Base-by-base conservation (phyloP, 2,888 invertebrate species). In the Glaucopsyche alexis region DNA sequence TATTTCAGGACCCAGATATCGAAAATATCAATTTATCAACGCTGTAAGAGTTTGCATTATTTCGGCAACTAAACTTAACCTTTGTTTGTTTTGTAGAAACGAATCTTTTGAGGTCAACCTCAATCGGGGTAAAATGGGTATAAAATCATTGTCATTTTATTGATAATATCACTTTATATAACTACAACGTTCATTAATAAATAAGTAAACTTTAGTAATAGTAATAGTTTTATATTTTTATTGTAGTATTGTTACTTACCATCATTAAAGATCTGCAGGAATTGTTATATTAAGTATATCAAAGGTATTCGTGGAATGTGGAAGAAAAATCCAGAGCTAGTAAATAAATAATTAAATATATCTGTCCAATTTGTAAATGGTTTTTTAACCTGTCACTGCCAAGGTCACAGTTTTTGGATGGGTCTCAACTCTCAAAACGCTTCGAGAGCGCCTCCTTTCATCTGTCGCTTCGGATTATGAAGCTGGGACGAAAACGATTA, bases 391-490 rank as follows among this genome's bases (percentile, higher is more conserved):
- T 19, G 47, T 69, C 69, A 38, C 47, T 69, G 49, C 19, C 47
- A 69, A 69, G 69, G 69, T 49, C 29, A 4, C 47, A 0, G 7
- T 29, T 69, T 14, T 69, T 69, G 69, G 69, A 69, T 13, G 49
- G 7, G 19, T n/a, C n/a, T n/a, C n/a, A n/a, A n/a, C n/a, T 1
- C 69, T 69, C 69, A 69, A 69, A 64, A 38, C 6, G 7, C 69
- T 69, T 29, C 49, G 16, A 45, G 66, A 14, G 42, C 49, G 29
- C 29, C 45, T 69, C 69, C 29, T 69, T 19, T 47, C 69, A 47
- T 47, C 69, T 49, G 69, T 69, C 69, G 6, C 19, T 7, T 29
- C 49, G 29, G 69, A 49, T 69, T 69, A 16, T 47, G 49, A 29
- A 49, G 47, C 47, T 47, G 69, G 14, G 47, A 69, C 47, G 8